Percentiles rank a stretch among this genome's conserved stretches.
Evolutionary conservation across 2,888 invertebrate genomes (phyloP).

Genomic region (Atethmia centrago): DNA sequence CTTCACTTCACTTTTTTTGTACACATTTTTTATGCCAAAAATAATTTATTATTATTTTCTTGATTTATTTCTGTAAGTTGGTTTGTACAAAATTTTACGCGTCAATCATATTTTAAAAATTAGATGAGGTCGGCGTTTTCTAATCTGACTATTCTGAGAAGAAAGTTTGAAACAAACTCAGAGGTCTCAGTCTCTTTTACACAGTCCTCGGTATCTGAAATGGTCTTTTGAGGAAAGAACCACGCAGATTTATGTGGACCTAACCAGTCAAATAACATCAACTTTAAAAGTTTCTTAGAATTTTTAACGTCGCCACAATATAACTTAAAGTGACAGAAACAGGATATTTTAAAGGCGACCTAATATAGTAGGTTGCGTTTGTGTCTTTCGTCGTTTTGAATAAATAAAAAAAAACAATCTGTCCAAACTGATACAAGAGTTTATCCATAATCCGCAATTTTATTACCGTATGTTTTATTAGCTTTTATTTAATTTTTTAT

Average conservation of each 20-base stretch:
- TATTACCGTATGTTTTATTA: not conserved
- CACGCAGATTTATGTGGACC: not conserved
- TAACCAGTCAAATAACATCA: not conserved
- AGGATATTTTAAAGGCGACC: not conserved
- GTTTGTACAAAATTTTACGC: not conserved
- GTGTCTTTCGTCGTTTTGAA: not conserved
- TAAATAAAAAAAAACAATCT: not conserved
- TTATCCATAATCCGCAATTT: slow-evolving; percentile 7
- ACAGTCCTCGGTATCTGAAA: not conserved
- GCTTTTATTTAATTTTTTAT: not conserved
- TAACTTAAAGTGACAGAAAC: not conserved
- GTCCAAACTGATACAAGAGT: not conserved
- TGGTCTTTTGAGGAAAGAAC: not conserved
- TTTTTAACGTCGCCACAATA: too few relatives aligned
- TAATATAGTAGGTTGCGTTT: not conserved
- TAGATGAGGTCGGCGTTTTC: too few relatives aligned
- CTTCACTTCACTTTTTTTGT: too few relatives aligned
- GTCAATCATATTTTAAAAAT: too few relatives aligned
- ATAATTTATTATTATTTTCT: too few relatives aligned
- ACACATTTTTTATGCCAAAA: too few relatives aligned
- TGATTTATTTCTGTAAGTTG: not conserved
- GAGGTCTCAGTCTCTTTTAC: too few relatives aligned
- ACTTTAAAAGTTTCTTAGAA: not conserved
- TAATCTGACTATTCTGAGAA: too few relatives aligned
- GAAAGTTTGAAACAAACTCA: too few relatives aligned